phyloP scores from a whole-genome alignment of 1,140 invertebrate species.

The Conus betulinus region DNA sequence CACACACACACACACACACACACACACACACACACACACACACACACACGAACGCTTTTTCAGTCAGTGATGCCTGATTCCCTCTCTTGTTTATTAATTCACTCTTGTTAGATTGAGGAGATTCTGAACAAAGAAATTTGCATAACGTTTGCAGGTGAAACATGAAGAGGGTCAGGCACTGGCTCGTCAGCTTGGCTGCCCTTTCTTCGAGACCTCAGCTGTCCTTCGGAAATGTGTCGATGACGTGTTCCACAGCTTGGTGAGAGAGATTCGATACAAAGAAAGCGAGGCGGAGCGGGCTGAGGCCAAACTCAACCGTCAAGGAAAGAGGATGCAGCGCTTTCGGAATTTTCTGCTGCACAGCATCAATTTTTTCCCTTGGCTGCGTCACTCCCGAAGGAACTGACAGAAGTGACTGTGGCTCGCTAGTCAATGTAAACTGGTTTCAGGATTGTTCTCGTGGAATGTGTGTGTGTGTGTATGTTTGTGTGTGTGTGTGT shows the following conservation, averaged over 20 bases:
- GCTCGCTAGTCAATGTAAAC: not conserved
- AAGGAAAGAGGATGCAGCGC: conserved; percentile 41
- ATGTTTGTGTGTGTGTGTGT: not conserved
- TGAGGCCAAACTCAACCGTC: conserved; percentile 45
- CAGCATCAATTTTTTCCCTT: conserved; percentile 44
- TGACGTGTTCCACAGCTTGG: conserved; percentile 74
- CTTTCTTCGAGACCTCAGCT: conserved; percentile 72
- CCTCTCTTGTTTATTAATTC: not conserved
- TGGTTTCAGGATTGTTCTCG: not conserved
- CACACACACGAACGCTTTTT: too few species aligned
- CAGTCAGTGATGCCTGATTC: too few species aligned
- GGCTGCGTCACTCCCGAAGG: conserved; percentile 18
- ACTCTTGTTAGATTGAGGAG: not conserved
- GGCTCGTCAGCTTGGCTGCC: conserved; percentile 65
- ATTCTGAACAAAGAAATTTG: conserved; percentile 3
- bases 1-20: too few species aligned
- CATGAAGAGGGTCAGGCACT: conserved; percentile 82
- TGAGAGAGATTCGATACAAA: conserved; percentile 72
- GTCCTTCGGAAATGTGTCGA: conserved; percentile 70
- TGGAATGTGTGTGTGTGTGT: not conserved
- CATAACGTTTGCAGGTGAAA: conserved; percentile 73
- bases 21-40: too few species aligned
- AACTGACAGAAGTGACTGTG: conserved; percentile 3
- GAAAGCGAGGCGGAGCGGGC: conserved; percentile 59
- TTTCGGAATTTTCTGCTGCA: conserved; percentile 43